Evolutionary conservation across 2,113 vertebrate species (phyloP).

Genomic region (Sigmodon hispidus): DNA sequence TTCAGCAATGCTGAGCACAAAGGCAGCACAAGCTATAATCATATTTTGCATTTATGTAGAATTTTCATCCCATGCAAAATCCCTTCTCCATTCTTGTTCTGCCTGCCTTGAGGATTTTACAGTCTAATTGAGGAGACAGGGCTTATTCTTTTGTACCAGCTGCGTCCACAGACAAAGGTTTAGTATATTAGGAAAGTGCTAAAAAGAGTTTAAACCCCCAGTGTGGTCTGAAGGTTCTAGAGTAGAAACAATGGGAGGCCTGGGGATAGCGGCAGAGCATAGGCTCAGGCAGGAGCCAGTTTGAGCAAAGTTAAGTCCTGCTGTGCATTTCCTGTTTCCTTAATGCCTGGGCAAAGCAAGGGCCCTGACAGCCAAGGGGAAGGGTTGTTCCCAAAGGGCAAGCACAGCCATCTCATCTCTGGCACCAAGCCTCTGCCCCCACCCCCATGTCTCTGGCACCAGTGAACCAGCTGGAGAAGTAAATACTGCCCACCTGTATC

Average conservation of each 20-base stretch:
- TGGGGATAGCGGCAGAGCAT: neutral
- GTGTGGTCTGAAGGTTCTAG: conserved; percentile 65
- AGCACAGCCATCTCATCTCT: neutral
- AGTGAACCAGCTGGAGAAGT: neutral
- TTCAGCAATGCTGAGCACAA: conserved; percentile 73
- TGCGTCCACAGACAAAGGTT: conserved; percentile 60
- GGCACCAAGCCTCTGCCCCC: neutral
- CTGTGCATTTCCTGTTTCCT: neutral
- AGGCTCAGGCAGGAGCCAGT: neutral
- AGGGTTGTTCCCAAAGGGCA: neutral
- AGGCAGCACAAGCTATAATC: conserved; percentile 75
- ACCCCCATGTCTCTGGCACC: neutral
- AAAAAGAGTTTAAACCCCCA: conserved; percentile 42
- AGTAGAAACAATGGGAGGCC: conserved; percentile 2
- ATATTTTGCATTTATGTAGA: conserved; percentile 80
- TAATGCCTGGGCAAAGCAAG: neutral
- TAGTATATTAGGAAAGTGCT: conserved; percentile 56
- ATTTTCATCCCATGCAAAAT: conserved; percentile 68
- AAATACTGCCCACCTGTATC: neutral
- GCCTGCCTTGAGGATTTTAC: conserved; percentile 74
- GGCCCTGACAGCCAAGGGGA: neutral
- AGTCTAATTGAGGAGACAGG: conserved; percentile 70
- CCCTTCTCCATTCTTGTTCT: conserved; percentile 71
- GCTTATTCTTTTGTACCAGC: conserved; percentile 57
- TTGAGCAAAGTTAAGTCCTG: neutral